Evolutionary conservation across 2,797 vertebrate genomes (phyloP), one percentile per base, ranked within the genome.

Genomic region (Yasuhikotakia modesta): DNA sequence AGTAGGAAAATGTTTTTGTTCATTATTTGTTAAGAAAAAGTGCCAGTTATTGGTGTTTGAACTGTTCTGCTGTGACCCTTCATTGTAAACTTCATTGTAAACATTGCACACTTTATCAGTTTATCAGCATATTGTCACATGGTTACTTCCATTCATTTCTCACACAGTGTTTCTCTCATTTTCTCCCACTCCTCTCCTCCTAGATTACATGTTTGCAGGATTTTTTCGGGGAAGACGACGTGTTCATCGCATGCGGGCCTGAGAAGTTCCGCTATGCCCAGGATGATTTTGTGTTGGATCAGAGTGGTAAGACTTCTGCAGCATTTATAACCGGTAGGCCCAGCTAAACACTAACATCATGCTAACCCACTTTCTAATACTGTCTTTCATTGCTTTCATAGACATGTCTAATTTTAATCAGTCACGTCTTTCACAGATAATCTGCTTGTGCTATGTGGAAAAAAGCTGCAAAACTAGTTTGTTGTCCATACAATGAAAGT

Each of bases 281-380:
- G 90, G 97, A 99, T 65, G 97, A 99, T 94, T 99, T 99, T 87
- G 90, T 97, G 82, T 89, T 99, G 94, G 97, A 98, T 90, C 95
- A 96, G 87, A 97, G 95, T 3, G 96, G 97, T 97, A 95, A 98
- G 95, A 80, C 82, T 86, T 87, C 82, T 58, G 83, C 87, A 87
- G 90, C 91, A 89, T 92, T 92, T 87, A 77, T 91, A 85, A 92
- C 90, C 85, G 89, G 91, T 92, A 91, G 88, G 91, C 87, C 78
- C 87, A 85, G 85, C 84, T 87, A 85, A 83, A 65, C 79, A 89
- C 89, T 89, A 89, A 91, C 87, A 66, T 81, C 53, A 84, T 67
- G 80, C 86, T 81, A 82, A 85, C 53, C 17, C 22, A 30, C 0
- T 67, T 13, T 48, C 21, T 22, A 57, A 78, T 19, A 14, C 22